Evolutionary conservation across 2,797 vertebrate species (phyloP).

Genomic region (Antrozous pallidus): DNA sequence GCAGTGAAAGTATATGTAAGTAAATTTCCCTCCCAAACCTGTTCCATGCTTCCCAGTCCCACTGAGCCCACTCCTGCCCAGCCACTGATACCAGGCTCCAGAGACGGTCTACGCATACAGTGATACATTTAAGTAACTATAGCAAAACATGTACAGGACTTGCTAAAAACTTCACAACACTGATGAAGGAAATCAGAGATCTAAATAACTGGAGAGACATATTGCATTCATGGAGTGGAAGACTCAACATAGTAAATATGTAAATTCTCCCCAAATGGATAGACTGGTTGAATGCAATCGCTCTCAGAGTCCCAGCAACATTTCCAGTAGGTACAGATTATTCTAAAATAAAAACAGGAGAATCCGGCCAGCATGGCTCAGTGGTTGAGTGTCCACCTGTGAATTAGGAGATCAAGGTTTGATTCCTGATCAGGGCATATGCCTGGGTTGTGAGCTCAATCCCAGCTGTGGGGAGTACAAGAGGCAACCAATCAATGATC

Average conservation of each 20-base stretch:
- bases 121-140: not conserved
- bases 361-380: not conserved
- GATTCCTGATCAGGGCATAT: too few relatives aligned
- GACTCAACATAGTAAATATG: not conserved
- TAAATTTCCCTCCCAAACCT: not conserved
- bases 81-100: not conserved
- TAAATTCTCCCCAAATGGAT: not conserved
- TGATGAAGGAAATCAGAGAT: not conserved
- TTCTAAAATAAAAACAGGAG: constrained; percentile 4
- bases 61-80: not conserved
- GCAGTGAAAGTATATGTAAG: not conserved
- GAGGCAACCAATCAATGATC: too few relatives aligned
- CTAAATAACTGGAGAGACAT: not conserved
- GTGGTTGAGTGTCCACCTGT: too few relatives aligned
- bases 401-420: too few relatives aligned
- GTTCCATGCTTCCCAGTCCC: not conserved
- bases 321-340: not conserved
- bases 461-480: too few relatives aligned
- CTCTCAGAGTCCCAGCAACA: not conserved
- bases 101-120: not conserved
- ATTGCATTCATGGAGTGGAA: not conserved
- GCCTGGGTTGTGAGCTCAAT: too few relatives aligned
- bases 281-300: not conserved
- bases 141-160: not conserved
- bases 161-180: not conserved